Base-by-base conservation (phyloP, 2,113 vertebrate species). In the Sturnus vulgaris region DNA sequence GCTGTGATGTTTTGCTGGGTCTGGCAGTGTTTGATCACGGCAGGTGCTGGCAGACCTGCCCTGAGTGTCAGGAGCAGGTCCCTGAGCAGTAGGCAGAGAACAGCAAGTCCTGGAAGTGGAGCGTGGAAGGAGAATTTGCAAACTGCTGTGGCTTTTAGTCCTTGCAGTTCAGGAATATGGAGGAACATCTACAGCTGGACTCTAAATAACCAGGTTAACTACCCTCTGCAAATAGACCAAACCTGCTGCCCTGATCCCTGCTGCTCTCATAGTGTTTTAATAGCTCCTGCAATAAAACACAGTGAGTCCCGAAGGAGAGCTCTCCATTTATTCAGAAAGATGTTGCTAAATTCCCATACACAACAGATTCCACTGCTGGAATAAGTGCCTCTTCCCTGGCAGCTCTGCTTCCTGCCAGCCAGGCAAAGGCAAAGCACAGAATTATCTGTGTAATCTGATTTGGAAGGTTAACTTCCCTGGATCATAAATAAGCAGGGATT, bases 161-260 rank as follows among this genome's bases (percentile, higher is more conserved):
- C 23, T 28, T 53, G 79, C 40, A 23, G 37, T 6, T 80, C 57
- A 59, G 31, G 59, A 53, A 42, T 30, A 24, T 3, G 7, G 89
- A 87, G 94, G 66, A 93, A 33, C 49, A 25, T 50, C 86, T 88
- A 60, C 60, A 71, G 92, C 88, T 71, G 86, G 96, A 88, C 91
- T 86, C 94, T 95, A 93, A 94, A 97, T 96, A 97, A 97, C 86
- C 92, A 82, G 88, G 92, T 94, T 96, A 96, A 96, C 80, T 78
- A 91, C 78, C 69, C 73, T 92, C 44, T 95, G 77, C 91, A 93
- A 93, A 91, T 15, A 90, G 69, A 82, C 73, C 92, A 76, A 96
- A 63, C 91, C 89, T 68, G 65, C 91, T 96, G 89, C 91, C 94
- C 95, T 79, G 69, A 95, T 91, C 95, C 94, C 91, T 95, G 95